Base-by-base conservation (phyloP, 2,888 invertebrate species). In the Rhingia rostrata region DNA sequence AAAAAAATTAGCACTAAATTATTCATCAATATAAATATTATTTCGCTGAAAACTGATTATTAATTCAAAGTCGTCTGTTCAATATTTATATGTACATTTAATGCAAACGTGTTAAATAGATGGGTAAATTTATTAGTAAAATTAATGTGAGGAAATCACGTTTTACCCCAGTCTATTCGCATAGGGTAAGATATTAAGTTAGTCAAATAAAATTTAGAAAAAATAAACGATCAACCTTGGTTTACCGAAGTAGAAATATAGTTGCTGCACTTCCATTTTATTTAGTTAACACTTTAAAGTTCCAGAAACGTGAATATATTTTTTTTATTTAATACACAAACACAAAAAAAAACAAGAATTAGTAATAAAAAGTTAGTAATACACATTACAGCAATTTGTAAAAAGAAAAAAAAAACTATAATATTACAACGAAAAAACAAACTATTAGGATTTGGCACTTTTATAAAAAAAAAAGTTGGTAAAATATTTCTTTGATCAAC, bases 201-300 rank as follows among this genome's bases (percentile, higher is more conserved):
- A 22, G 22, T 22, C 22, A 22, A 22, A 22, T 2, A 22, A 22
- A 22, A 22, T 22, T 22, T 22, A 2, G 22, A 22, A 22, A 22
- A 22, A 22, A n/a, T n/a, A n/a, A n/a, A 22, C 1, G 22, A 49
- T 5, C 58, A 75, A 82, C 82, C 66, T 82, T 72, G 64, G 64
- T 53, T 51, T 77, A 82, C 54, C 45, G 53, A 82, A 58, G 78
- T 67, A 83, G 61, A 78, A 63, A 30, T 60, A 49, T 63, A 78
- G 73, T 56, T 83, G 78, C 33, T 67, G 66, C 39, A 63, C 45
- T 67, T 83, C 82, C 82, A 82, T 82, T 4, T 64, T 61, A 22
- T 33, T 33, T 7, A 30, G 6, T 67, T 43, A 43, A 22, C 73
- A 69, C 43, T 51, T 22, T 45, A 4, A 9, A 35, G 2, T 49